phyloP scores from a whole-genome alignment of 2,888 invertebrate species.

The Pristionchus mayeri region DNA sequence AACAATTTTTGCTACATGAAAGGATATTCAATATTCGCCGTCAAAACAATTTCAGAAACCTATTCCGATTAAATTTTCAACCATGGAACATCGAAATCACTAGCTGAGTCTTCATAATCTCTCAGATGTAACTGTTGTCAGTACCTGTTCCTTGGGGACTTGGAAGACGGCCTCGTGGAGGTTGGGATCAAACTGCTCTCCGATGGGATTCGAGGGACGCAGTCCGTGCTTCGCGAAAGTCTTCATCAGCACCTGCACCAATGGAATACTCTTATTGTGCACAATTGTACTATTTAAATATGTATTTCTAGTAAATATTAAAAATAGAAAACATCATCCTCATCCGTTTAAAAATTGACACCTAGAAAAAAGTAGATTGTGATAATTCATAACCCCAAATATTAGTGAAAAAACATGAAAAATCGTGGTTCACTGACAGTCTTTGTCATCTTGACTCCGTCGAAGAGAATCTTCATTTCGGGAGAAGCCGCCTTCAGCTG shows the following conservation, averaged over 20 bases:
- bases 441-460: constrained; percentile 74
- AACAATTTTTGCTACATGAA: too few relatives aligned
- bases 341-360: too few relatives aligned
- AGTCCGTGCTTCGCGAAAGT: constrained; percentile 91
- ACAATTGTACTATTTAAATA: background rate
- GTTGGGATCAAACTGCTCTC: constrained; percentile 96
- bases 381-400: background rate
- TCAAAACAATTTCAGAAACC: too few relatives aligned
- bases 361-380: too few relatives aligned
- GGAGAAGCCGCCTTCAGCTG: constrained; percentile 59
- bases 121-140: background rate
- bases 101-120: background rate
- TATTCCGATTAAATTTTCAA: too few relatives aligned
- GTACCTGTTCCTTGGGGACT: constrained; percentile 80
- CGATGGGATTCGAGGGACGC: constrained; percentile 85
- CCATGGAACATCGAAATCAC: too few relatives aligned
- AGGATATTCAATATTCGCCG: background rate
- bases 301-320: too few relatives aligned
- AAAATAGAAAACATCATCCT: too few relatives aligned
- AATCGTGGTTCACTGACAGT: constrained; percentile 55
- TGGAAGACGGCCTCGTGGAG: constrained; percentile 95
- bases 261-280: background rate
- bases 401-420: background rate
- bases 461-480: constrained; percentile 64
- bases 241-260: constrained; percentile 74